These are phyloP conservation scores for Coptodon rendalli DNA, from an alignment of 2,113 vertebrate genomes.

Conservation along the genomic window DNA sequence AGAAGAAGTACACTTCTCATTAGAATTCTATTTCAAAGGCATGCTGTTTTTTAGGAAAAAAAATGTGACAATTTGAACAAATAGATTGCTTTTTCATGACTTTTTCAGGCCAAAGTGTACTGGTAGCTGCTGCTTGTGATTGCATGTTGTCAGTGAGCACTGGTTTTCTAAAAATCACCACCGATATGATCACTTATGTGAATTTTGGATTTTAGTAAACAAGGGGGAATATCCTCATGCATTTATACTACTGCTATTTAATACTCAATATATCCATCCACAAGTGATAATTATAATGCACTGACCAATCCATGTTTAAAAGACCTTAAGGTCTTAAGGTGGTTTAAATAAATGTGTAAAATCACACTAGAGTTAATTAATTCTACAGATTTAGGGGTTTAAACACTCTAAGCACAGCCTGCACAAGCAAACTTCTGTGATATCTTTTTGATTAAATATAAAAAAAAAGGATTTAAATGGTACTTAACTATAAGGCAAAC, in stretches of 20 bases:
- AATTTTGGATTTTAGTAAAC: not conserved
- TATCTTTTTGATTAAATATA: not conserved
- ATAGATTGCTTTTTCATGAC: not conserved
- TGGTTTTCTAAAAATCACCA: not conserved
- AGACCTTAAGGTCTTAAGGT: not conserved
- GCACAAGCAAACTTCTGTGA: not conserved
- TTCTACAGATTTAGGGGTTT: not conserved
- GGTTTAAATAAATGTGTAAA: not conserved
- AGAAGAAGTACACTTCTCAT: not conserved
- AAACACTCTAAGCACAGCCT: not conserved
- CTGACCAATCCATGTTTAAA: not conserved
- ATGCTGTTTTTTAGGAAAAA: not conserved
- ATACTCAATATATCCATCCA: not conserved
- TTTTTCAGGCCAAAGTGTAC: not conserved
- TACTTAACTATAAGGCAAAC: not conserved
- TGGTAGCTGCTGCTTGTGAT: not conserved
- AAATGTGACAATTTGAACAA: not conserved
- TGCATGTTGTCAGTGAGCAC: not conserved
- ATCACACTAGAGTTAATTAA: not conserved
- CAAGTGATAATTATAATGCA: not conserved
- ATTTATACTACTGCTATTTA: not conserved
- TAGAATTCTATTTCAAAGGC: not conserved
- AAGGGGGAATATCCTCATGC: not conserved
- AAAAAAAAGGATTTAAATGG: not conserved
- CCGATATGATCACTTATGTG: not conserved